These are phyloP conservation scores for Vesta saturnalis DNA, from an alignment of 2,888 invertebrate genomes.

Conservation along the genomic window DNA sequence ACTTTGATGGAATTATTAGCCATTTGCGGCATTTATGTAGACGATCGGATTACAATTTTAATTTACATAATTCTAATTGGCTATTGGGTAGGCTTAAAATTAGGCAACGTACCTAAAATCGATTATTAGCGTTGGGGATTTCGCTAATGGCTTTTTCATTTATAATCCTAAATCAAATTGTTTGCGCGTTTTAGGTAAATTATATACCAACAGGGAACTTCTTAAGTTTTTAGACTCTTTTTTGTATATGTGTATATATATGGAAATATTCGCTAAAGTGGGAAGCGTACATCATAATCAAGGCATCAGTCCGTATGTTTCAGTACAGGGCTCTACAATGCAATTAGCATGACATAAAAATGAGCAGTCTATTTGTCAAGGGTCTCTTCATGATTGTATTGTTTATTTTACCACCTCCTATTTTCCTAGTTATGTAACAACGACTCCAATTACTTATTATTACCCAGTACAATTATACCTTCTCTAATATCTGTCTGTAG, in stretches of 20 bases:
- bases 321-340: too few species aligned
- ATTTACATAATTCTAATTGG: constrained; percentile 12
- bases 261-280: too few species aligned
- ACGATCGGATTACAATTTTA: constrained; percentile 27
- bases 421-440: constrained; percentile 15
- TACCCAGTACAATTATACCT: constrained; percentile 32
- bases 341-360: too few species aligned
- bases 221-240: too few species aligned
- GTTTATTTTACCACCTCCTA: too few species aligned
- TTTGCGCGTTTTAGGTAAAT: not conserved
- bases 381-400: too few species aligned
- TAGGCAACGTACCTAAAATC: not conserved
- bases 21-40: constrained; percentile 23
- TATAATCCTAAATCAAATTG: not conserved
- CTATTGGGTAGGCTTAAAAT: not conserved
- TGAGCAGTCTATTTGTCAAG: too few species aligned
- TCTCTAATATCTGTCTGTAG: too few species aligned
- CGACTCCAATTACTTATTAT: constrained; percentile 24
- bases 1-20: constrained; percentile 13
- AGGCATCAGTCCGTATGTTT: too few species aligned
- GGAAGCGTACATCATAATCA: too few species aligned
- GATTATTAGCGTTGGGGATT: not conserved
- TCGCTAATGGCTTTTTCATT: not conserved
- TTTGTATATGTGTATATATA: too few species aligned
- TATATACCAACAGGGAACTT: too few species aligned